Evolutionary conservation across 1,140 invertebrate species (phyloP), one percentile per base, ranked within the genome.

Genomic region (Ceratitis capitata): DNA sequence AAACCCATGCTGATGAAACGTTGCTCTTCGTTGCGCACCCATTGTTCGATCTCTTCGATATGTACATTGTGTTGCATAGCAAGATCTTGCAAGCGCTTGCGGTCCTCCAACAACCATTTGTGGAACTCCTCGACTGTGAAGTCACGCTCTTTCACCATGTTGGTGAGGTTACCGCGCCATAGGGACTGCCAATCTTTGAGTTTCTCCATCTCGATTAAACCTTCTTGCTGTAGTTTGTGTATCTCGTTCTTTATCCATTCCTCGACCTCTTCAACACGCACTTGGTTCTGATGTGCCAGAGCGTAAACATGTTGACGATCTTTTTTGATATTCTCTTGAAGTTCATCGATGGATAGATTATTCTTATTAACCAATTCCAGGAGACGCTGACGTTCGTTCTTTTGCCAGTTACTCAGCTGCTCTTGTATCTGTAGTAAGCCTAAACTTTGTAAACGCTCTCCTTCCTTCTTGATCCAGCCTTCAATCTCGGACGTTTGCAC

Each of bases 61-160:
- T 90, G 89, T 1, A 91, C 89, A 51, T 91, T 91, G 56, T 91
- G 90, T 82, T 91, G 89, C 89, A 90, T 91, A 58, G 90, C 90
- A 47, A 91, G 74, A 39, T 84, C 88, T 51, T 91, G 87, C 1
- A 91, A 86, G 14, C 89, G 89, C 0, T 86, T 84, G 3, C 89
- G 90, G 85, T 91, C 90, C 84, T 89, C 89, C 2, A 90, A 87
- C 53, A 91, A 39, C 90, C 90, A 90, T 85, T 90, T 91, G 86
- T 91, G 89, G 86, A 91, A 91, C 86, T 91, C 89, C 83, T 91
- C 90, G 9, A 91, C 90, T 0, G 90, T 91, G 2, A 88, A 90
- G 83, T 91, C 90, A 2, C 90, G 90, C 26, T 91, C 89, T 78
- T 91, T 88, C 12, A 91, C 88, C 90, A 91, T 89, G 19, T 89